Evolutionary conservation across 2,888 invertebrate genomes (phyloP).

Genomic region (Copidosoma aretas): DNA sequence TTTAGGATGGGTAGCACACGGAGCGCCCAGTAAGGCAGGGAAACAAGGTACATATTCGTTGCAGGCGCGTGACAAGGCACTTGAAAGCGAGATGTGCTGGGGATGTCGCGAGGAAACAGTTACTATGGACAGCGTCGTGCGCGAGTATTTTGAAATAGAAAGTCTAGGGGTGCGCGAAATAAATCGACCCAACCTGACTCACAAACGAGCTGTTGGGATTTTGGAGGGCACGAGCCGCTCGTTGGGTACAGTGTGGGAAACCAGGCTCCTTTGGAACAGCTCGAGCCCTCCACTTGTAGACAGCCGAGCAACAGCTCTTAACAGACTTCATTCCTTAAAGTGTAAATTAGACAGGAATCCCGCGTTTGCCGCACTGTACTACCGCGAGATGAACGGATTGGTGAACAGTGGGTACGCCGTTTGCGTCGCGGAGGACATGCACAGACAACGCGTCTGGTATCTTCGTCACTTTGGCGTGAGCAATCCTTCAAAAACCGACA

Average conservation of each 20-base stretch:
- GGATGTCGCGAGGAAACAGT: background rate
- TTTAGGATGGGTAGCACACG: constrained; percentile 5
- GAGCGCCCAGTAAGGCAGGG: background rate
- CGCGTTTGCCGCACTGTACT: background rate
- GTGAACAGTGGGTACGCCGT: background rate
- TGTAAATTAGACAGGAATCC: constrained; percentile 18
- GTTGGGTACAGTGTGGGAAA: background rate
- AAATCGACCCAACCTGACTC: too few species aligned
- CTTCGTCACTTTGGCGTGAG: constrained; percentile 16
- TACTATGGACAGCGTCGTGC: background rate
- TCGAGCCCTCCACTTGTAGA: background rate
- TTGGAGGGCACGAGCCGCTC: background rate
- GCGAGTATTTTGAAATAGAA: constrained; percentile 2
- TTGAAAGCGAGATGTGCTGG: background rate
- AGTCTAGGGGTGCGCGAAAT: background rate
- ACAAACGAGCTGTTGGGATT: background rate
- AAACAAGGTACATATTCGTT: too few species aligned
- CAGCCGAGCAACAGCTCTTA: background rate
- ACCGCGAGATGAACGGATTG: background rate
- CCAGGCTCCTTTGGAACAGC: background rate
- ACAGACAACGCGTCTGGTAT: background rate
- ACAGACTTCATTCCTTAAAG: constrained; percentile 16
- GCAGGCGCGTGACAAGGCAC: background rate
- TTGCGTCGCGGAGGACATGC: background rate
- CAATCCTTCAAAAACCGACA: background rate